phyloP scores from a whole-genome alignment of 2,888 invertebrate genomes.

The Diarsia brunnea region DNA sequence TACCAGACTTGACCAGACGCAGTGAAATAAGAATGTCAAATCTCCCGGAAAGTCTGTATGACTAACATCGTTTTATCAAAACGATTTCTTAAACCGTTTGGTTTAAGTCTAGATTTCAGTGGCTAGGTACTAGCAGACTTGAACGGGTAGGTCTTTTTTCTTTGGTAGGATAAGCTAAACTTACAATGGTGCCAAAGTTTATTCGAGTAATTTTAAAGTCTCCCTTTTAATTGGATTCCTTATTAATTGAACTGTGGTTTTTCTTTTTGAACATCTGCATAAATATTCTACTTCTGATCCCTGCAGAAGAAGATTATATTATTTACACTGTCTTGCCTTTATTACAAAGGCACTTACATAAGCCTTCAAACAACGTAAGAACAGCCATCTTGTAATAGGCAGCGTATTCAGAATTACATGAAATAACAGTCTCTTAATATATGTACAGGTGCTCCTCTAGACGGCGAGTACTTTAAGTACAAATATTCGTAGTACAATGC shows the following conservation, averaged over 20 bases:
- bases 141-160: constrained; percentile 1
- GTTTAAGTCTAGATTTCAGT: constrained; percentile 19
- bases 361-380: background rate
- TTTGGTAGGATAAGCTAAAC: constrained; percentile 4
- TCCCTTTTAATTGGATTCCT: constrained; percentile 9
- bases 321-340: background rate
- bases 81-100: background rate
- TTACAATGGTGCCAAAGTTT: constrained; percentile 16
- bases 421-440: background rate
- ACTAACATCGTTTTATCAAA: background rate
- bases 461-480: constrained; percentile 40
- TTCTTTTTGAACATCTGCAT: background rate
- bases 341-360: background rate
- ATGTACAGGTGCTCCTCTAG: constrained; percentile 16
- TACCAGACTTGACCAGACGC: background rate
- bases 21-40: constrained; percentile 33
- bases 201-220: background rate
- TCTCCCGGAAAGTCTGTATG: constrained; percentile 13
- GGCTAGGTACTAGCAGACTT: background rate
- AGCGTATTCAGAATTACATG: background rate
- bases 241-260: background rate
- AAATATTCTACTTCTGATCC: background rate
- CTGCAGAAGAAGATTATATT: too few species aligned
- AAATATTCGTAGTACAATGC: constrained; percentile 58
- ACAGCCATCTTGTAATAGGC: background rate